Evolutionary conservation across 2,888 invertebrate species (phyloP), one percentile per base, ranked within the genome.

Genomic region (Electrophaes corylata): DNA sequence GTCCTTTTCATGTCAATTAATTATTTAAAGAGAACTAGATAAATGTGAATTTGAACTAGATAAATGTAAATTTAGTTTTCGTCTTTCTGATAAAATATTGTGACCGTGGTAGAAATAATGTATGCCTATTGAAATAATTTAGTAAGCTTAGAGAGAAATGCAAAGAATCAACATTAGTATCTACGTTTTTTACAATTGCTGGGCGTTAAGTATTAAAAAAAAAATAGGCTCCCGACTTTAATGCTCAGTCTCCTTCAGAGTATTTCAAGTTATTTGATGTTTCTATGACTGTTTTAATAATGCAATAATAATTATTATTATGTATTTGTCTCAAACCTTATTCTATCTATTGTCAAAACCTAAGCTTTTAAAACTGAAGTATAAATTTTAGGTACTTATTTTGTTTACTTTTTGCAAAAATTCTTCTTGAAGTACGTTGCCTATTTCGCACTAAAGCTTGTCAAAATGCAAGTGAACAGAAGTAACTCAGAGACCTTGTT

Each of bases 341-440:
- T 26, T 18, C 3, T n/a, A 16, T 35, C 18, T 26, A 1, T 31
- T 49, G 31, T 56, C 19, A 56, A 37, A 49, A 39, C 37, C 39
- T 20, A 37, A 20, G 12, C 5, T 5, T 11, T 43, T 14, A 12
- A 20, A 40, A 26, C n/a, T 19, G 39, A 33, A 14, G 16, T 4
- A 16, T 29, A 8, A 8, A 16, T 37, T 33, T 49, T 39, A 37
- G 26, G 26, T 56, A 56, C 39, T 46, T 56, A 46, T 67, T 67
- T 72, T 72, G 64, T 73, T 66, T 62, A 58, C 57, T 59, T 59
- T 56, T 41, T 62, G 64, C 63, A 66, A 52, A 62, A 54, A 58
- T 43, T 39, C 20, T 35, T 16, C n/a, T 45, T 11, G 5, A 20
- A 40, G 45, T 33, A 23, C 35, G 8, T 46, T 29, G 18, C 20